Percentiles rank a stretch among this genome's conserved stretches.
These are phyloP conservation scores for Anodontia alba DNA, from an alignment of 2,888 invertebrate species.

Conservation along the genomic window DNA sequence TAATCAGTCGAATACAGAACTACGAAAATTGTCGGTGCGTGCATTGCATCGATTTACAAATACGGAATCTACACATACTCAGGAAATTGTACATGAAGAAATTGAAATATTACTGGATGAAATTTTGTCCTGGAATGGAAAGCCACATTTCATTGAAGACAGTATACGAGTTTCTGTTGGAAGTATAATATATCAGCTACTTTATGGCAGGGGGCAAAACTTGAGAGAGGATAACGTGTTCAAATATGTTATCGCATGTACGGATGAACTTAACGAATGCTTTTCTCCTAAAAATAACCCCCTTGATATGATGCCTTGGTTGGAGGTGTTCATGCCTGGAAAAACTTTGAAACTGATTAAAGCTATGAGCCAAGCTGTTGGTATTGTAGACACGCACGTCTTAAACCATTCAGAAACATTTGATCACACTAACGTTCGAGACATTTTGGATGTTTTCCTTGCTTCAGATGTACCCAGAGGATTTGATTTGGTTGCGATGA, in stretches of 20 bases:
- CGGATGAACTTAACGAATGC: background rate
- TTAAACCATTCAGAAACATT: conserved; percentile 12
- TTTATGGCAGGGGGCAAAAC: conserved; percentile 43
- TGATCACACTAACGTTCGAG: conserved; percentile 43
- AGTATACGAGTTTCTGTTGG: conserved; percentile 17
- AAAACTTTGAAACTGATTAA: conserved; percentile 35
- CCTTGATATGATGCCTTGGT: conserved; percentile 66
- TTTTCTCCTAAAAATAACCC: conserved; percentile 58
- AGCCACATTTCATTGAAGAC: conserved; percentile 10
- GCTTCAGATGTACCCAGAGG: conserved; percentile 15
- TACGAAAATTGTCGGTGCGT: conserved; percentile 44
- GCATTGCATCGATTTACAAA: conserved; percentile 35
- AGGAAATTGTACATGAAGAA: too few species aligned
- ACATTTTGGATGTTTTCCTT: conserved; percentile 66
- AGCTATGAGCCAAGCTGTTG: background rate
- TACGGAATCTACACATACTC: conserved; percentile 39
- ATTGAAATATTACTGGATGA: too few species aligned
- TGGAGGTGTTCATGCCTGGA: conserved; percentile 51
- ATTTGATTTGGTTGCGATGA: conserved; percentile 35
- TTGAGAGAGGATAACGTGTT: conserved; percentile 23
- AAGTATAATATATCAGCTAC: conserved; percentile 58
- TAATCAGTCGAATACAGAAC: conserved; percentile 30
- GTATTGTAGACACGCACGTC: background rate
- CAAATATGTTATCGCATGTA: background rate
- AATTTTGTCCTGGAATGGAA: too few species aligned